A percentile compares a stretch with the other conserved stretches of the same genome.
Conservation (phyloP, 2,888 invertebrate species). For the Bibio marci region DNA sequence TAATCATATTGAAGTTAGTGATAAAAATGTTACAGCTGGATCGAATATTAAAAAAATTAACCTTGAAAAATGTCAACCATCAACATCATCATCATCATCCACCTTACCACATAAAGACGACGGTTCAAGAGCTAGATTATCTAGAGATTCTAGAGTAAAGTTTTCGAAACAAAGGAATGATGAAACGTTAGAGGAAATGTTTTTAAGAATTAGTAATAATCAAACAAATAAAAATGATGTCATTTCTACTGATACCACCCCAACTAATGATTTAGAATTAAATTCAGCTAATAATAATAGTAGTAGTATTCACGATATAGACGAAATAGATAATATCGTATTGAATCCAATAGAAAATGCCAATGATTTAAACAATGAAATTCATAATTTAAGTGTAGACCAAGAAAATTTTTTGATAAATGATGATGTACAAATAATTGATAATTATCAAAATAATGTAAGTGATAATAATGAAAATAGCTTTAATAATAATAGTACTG, state of each 20-base stretch:
- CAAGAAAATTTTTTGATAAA: no score
- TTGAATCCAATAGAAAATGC: constrained; percentile 27
- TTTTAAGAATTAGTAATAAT: constrained; percentile 3
- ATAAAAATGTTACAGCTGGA: neutral
- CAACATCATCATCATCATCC: neutral
- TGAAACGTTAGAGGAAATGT: constrained; percentile 7
- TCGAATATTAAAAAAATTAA: no score
- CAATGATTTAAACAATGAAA: constrained; percentile 21
- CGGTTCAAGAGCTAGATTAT: neutral
- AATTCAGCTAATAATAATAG: no score
- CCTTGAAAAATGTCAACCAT: no score
- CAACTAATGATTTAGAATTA: no score
- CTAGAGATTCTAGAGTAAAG: neutral
- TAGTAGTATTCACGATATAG: neutral
- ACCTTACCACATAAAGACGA: neutral
- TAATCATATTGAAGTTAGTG: neutral
- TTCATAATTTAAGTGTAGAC: no score
- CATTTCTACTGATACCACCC: neutral
- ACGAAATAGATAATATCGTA: constrained; percentile 15
- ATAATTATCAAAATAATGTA: no score
- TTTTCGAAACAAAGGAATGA: neutral
- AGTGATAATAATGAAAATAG: no score
- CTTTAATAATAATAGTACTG: no score
- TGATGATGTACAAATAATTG: no score
- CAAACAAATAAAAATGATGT: neutral